Evolutionary conservation across 2,797 vertebrate genomes (phyloP), one percentile per base, ranked within the genome.

Genomic region (Muscicapa striata): DNA sequence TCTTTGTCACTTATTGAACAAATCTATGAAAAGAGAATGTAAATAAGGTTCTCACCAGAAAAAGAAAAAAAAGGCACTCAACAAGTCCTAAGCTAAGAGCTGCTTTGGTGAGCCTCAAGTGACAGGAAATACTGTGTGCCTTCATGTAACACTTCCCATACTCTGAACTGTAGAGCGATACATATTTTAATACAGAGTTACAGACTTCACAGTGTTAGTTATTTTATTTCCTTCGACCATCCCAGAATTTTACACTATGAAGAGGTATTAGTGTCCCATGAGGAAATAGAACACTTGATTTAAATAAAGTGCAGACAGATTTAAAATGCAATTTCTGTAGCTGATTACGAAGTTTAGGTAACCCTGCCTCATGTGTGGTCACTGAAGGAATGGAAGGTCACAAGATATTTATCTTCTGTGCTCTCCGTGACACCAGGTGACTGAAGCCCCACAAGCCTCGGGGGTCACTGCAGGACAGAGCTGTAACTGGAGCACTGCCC

Each of bases 381-480:
- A 63, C 13, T n/a, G 52, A 74, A 79, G 40, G 78, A 58, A 48
- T 0, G 5, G 74, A 75, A 86, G 21, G 48, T 70, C 38, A 61
- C 26, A 59, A 59, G 41, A 67, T 15, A 59, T 19, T 76, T 82
- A 70, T 52, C 59, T 79, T 59, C 48, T 0, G 2, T 59, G 24
- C 67, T 30, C 34, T 76, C 26, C 10, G 34, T 45, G 29, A 30
- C 63, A 87, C 27, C 43, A 51, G 27, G 34, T 0, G 0, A 12
- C 43, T 75, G 45, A 70, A 82, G 48, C 22, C 52, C 55, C 34
- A 40, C 10, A 40, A 2, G 29, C 52, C 49, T 26, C 11, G 87
- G 29, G 67, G 48, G 68, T 61, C 68, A 74, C 23, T 27, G 57
- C 32, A 90, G 84, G 69, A 81, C 66, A 70, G 45, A 86, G 29